Evolutionary conservation across 2,888 invertebrate genomes (phyloP).

Genomic region (Nephrotoma flavescens): DNA sequence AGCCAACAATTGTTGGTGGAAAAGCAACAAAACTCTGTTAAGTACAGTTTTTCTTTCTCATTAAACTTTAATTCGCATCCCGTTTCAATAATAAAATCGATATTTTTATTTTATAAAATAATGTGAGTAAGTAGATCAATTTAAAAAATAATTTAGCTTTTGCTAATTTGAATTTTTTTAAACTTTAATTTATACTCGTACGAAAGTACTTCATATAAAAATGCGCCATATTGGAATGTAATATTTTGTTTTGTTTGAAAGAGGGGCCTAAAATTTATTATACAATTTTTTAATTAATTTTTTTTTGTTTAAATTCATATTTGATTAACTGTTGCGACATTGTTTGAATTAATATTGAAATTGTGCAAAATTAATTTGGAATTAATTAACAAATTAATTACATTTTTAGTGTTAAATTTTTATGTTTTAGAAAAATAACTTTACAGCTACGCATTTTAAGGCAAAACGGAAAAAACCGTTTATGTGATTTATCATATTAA

Average conservation of each 20-base stretch:
- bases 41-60: background rate
- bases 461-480: too few relatives aligned
- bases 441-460: too few relatives aligned
- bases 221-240: background rate
- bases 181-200: background rate
- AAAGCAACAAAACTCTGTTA: background rate
- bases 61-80: background rate
- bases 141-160: background rate
- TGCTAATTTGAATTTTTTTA: background rate
- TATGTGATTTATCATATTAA: too few relatives aligned
- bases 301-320: background rate
- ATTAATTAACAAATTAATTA: too few relatives aligned
- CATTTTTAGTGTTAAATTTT: too few relatives aligned
- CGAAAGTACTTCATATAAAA: background rate
- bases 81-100: background rate
- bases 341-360: too few relatives aligned
- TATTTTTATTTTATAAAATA: background rate
- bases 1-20: background rate
- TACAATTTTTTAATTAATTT: background rate
- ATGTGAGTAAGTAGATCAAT: background rate
- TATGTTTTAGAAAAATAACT: too few relatives aligned
- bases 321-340: background rate
- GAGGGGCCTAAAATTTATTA: background rate
- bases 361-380: too few relatives aligned
- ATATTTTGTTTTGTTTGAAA: background rate